phyloP scores from a whole-genome alignment of 2,888 invertebrate species.

The Altica lythri region DNA sequence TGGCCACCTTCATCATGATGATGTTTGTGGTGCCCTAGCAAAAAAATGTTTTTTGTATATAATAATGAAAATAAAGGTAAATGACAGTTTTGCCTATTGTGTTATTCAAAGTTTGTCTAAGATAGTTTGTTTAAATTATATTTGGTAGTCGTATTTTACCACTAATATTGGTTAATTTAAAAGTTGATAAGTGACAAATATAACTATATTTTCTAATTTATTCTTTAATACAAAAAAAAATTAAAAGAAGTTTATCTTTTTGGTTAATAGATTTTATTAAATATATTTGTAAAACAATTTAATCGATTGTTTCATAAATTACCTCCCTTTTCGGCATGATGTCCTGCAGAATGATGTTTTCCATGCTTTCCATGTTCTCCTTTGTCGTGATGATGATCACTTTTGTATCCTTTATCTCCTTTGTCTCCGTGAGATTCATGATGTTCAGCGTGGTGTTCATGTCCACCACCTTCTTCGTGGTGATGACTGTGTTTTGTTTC shows the following conservation, averaged over 20 bases:
- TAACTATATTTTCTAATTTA: background rate
- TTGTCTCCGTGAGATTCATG: conserved; percentile 75
- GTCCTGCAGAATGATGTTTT: conserved; percentile 77
- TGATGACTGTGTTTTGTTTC: conserved; percentile 45
- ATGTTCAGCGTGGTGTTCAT: conserved; percentile 70
- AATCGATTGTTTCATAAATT: no score
- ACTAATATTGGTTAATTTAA: background rate
- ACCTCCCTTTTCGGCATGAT: conserved; percentile 77
- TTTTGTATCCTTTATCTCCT: conserved; percentile 77
- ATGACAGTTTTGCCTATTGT: no score
- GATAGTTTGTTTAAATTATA: no score
- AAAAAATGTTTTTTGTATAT: background rate
- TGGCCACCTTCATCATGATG: conserved; percentile 78
- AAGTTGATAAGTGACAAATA: background rate
- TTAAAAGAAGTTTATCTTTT: no score
- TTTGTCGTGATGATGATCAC: conserved; percentile 77
- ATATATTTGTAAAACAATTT: no score
- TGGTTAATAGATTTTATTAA: background rate
- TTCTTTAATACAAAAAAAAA: no score
- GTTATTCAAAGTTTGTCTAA: no score
- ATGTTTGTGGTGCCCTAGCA: conserved; percentile 69
- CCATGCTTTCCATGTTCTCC: conserved; percentile 77
- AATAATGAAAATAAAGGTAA: no score
- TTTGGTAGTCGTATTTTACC: no score
- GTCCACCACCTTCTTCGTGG: conserved; percentile 71